Conservation (phyloP, 2,888 invertebrate species). For the Dione juno region DNA sequence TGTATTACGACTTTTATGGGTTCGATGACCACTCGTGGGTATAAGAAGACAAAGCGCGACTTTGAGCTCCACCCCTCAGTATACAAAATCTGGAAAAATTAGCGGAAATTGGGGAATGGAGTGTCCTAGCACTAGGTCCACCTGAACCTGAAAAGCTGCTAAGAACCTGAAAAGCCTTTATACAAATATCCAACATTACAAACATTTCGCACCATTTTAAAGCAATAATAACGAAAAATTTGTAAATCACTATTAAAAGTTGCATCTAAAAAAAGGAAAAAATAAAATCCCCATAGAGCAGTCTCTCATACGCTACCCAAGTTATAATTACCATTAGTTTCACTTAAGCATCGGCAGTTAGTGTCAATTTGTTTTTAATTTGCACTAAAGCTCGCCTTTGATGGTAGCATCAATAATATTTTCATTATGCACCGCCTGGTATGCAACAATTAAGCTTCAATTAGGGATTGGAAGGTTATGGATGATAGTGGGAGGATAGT, state of each 20-base stretch:
- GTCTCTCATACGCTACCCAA: not conserved
- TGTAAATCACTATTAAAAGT: slow-evolving; percentile 15
- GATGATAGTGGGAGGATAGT: not conserved
- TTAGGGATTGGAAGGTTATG: not conserved
- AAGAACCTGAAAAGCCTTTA: no score
- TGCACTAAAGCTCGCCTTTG: slow-evolving; percentile 17
- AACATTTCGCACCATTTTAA: no score
- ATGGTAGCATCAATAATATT: slow-evolving; percentile 19
- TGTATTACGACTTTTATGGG: no score
- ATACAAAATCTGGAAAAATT: no score
- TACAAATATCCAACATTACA: no score
- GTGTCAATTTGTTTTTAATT: slow-evolving; percentile 33
- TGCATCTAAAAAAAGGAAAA: slow-evolving; percentile 2
- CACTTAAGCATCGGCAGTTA: slow-evolving; percentile 23
- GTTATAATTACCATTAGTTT: slow-evolving; percentile 27
- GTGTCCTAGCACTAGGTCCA: no score
- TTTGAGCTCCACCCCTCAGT: no score
- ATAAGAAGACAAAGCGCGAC: no score
- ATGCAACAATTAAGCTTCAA: slow-evolving; percentile 21
- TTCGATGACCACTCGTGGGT: no score
- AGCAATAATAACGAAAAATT: not conserved
- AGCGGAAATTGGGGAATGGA: no score
- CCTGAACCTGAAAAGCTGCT: no score
- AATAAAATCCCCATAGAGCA: slow-evolving; percentile 20
- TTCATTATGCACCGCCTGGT: slow-evolving; percentile 21